A percentile compares a stretch with the other conserved stretches of the same genome.
These are phyloP conservation scores for Lamprotornis superbus DNA, from an alignment of 2,113 vertebrate species.

Conservation along the genomic window DNA sequence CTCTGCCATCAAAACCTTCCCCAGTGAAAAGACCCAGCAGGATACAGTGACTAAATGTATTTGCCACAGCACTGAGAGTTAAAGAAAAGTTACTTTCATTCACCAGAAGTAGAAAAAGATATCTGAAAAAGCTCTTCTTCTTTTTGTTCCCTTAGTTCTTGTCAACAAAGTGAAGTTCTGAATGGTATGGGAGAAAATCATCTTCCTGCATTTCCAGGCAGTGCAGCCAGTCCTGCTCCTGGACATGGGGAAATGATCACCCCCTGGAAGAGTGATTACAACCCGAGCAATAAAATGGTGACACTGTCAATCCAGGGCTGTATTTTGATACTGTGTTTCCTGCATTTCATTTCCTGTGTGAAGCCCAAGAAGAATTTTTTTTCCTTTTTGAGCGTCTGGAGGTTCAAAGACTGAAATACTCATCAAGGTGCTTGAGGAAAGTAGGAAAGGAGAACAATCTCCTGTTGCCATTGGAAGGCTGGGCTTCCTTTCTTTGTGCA, in stretches of 20 bases:
- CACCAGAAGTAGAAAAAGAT: constrained; percentile 8
- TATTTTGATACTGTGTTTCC: neutral
- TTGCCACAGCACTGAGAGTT: constrained; percentile 3
- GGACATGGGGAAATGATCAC: neutral
- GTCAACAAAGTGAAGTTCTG: constrained; percentile 59
- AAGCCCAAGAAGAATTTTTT: neutral
- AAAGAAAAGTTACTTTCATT: constrained; percentile 64
- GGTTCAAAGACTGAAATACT: neutral
- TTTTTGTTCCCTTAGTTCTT: constrained; percentile 53
- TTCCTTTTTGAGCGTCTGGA: neutral
- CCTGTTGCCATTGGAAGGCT: neutral
- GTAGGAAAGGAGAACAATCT: neutral
- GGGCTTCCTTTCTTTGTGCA: neutral
- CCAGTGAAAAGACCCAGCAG: constrained; percentile 56
- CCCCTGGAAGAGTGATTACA: neutral
- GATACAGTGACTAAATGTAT: constrained; percentile 39
- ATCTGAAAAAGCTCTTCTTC: neutral
- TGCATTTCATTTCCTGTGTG: neutral
- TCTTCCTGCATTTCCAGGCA: neutral
- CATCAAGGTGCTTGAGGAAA: neutral
- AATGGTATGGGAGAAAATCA: constrained; percentile 5
- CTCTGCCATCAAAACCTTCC: constrained; percentile 49
- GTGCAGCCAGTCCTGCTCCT: neutral
- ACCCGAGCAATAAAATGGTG: neutral
- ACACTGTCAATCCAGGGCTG: neutral